phyloP scores from a whole-genome alignment of 30 jellyfish, hydroid and myxozoan genomes.

The Catostylus mosaicus region DNA sequence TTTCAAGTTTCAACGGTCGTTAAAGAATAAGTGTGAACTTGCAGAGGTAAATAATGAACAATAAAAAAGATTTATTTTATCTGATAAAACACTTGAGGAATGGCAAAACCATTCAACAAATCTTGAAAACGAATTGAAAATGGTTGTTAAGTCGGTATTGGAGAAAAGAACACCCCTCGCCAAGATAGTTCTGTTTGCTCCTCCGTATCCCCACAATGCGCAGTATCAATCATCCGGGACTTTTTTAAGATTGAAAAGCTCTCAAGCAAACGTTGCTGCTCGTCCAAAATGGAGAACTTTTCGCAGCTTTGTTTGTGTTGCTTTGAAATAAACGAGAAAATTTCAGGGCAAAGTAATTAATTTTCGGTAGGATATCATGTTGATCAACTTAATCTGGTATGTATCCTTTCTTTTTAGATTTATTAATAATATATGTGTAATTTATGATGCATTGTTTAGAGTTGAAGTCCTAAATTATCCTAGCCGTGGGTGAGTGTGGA shows the following conservation, averaged over 20 bases:
- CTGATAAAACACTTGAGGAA: no score
- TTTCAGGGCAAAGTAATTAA: slow-evolving; percentile 50
- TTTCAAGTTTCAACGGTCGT: no score
- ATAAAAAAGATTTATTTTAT: no score
- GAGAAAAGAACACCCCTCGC: no score
- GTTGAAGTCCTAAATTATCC: slow-evolving; percentile 61
- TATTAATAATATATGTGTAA: slow-evolving; percentile 59
- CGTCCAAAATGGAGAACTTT: slow-evolving; percentile 72
- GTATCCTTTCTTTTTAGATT: slow-evolving; percentile 57
- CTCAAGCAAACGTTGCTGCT: slow-evolving; percentile 79
- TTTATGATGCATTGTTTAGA: slow-evolving; percentile 63
- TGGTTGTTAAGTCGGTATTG: no score
- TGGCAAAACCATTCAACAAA: no score
- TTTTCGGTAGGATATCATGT: slow-evolving; percentile 44
- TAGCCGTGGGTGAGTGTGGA: slow-evolving; percentile 26
- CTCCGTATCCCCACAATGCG: slow-evolving; percentile 25
- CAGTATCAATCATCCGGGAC: slow-evolving; percentile 25
- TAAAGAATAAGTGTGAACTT: no score
- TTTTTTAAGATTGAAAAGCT: slow-evolving; percentile 62
- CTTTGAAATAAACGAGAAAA: slow-evolving; percentile 50
- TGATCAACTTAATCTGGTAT: slow-evolving; percentile 54
- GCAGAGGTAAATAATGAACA: no score
- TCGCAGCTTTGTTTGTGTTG: slow-evolving; percentile 69
- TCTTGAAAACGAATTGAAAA: no score
- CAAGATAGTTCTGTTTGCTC: slow-evolving; percentile 4